Base-by-base conservation (phyloP, 2,888 invertebrate species). In the Nymphalis c-album region DNA sequence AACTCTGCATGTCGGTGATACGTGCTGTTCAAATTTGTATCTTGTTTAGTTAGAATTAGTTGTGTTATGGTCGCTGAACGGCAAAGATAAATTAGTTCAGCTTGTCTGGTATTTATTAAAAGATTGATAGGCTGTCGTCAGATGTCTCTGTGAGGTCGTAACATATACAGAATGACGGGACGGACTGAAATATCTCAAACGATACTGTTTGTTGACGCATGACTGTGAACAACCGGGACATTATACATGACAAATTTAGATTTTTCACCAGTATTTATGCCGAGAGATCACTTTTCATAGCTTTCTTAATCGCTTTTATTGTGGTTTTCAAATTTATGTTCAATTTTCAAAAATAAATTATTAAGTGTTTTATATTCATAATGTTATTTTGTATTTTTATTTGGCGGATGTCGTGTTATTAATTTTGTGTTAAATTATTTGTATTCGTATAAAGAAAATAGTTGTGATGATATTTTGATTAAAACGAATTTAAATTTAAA, bases 41-140 rank as follows among this genome's bases (percentile, higher is more conserved):
- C 72, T 74, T 78, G 63, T 60, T 48, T 60, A 61, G 66, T 46
- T 57, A 35, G 20, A 47, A 64, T 64, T 68, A 68, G 71, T 66
- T 51, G 60, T n/a, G 16, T 40, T 40, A 13, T 18, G 47, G 47
- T 53, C 48, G 53, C 46, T 22, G 47, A 63, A 61, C 35, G 61
- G 69, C 20, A 57, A 16, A 47, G 71, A 73, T 76, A 77, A 67
- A 60, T 70, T 74, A 74, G 71, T 74, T 68, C 60, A 53, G 59
- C 64, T 66, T 69, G 76, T 76, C 82, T 83, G 86, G 88, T 88
- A 90, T 90, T 90, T 90, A 88, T 88, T 86, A 84, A 83, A 85
- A 90, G 90, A 91, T 91, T 90, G 86, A 91, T 90, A 82, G 85
- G 76, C 81, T 85, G 88, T 90, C 87, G 87, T 88, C 87, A 84